Conservation (phyloP, 53 echinoderm and acorn worm species). For the Temnopleurus reevesii region DNA sequence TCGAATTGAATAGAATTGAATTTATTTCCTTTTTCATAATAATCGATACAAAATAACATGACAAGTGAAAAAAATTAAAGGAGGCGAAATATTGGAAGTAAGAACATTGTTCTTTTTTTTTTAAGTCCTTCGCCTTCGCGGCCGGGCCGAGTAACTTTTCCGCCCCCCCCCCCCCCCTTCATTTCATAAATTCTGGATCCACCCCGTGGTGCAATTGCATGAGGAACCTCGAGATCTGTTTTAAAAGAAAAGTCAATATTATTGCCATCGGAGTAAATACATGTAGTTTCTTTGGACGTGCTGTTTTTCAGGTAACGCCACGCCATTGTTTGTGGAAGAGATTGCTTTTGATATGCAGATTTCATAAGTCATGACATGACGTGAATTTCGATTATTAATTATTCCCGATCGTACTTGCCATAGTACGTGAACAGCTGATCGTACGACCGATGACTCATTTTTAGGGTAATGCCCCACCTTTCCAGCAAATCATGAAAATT, state of each 20-base stretch:
- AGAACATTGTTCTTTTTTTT: no score
- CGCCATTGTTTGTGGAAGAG: neutral
- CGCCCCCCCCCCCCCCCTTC: neutral
- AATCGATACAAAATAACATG: no score
- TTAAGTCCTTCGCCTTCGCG: no score
- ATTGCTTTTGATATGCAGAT: conserved; percentile 6
- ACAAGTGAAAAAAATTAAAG: no score
- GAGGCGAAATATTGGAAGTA: no score
- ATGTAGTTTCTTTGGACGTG: neutral
- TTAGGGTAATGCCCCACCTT: conserved; percentile 11
- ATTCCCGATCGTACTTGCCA: neutral
- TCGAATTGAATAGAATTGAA: no score
- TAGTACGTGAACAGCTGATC: conserved; percentile 20
- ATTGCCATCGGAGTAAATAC: neutral
- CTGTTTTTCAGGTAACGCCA: neutral
- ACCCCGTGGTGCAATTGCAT: neutral
- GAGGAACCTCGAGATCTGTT: neutral
- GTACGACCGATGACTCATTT: neutral
- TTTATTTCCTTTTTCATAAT: no score
- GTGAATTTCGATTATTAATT: neutral
- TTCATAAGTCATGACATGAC: neutral
- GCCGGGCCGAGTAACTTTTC: no score
- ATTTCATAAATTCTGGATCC: neutral
- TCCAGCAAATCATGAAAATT: neutral
- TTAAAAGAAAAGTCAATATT: neutral